These are phyloP conservation scores for Agriopis leucophaearia DNA, from an alignment of 2,888 invertebrate species.

Conservation along the genomic window DNA sequence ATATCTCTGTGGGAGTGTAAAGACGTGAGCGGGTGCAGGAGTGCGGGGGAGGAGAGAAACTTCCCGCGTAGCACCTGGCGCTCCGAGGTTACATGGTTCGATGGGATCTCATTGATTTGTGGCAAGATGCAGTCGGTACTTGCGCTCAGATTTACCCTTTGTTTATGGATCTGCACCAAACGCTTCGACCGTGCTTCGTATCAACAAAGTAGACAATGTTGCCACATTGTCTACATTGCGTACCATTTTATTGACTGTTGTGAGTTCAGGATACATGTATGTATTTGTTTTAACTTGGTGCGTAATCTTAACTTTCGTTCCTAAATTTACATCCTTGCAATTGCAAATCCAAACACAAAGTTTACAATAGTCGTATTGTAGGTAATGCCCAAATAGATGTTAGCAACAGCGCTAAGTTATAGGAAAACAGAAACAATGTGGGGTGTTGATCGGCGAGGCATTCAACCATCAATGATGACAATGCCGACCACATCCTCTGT, in stretches of 20 bases:
- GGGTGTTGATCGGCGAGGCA: conserved; percentile 54
- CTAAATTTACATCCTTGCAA: conserved; percentile 2
- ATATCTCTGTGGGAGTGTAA: conserved; percentile 60
- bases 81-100: conserved; percentile 75
- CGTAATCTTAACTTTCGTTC: neutral
- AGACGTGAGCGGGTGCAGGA: conserved; percentile 52
- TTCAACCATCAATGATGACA: conserved; percentile 66
- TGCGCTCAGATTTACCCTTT: conserved; percentile 70
- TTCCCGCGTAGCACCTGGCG: conserved; percentile 86
- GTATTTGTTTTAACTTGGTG: neutral
- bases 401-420: conserved; percentile 49
- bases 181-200: neutral
- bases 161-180: conserved; percentile 51
- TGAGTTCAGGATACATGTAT: no score
- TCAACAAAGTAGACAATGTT: neutral
- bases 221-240: neutral
- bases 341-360: neutral
- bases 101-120: conserved; percentile 82
- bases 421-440: conserved; percentile 60
- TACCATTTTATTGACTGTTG: neutral
- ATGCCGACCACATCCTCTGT: conserved; percentile 78
- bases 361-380: conserved; percentile 16
- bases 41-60: conserved; percentile 58
- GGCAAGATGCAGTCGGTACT: conserved; percentile 69
- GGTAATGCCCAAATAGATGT: conserved; percentile 27